Evolutionary conservation across 2,797 vertebrate species (phyloP).

Genomic region (Amphiprion clarkii): DNA sequence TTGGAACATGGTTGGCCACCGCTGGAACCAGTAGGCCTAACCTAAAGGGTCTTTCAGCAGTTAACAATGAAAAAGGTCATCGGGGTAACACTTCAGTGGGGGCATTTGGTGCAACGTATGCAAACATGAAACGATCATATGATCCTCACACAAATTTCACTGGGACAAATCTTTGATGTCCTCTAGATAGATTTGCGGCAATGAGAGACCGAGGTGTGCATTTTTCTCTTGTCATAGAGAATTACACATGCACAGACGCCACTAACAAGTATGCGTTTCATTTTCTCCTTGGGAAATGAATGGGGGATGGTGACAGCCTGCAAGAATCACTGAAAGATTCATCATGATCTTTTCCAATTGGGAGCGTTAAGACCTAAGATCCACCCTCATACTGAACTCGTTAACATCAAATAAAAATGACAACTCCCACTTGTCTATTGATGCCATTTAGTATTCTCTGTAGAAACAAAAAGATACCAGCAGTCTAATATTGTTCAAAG

Average conservation of each 20-base stretch:
- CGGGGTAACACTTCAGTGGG: conserved; percentile 10
- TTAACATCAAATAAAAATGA: conserved; percentile 65
- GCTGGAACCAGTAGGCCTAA: conserved; percentile 3
- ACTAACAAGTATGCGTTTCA: conserved; percentile 9
- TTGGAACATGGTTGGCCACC: neutral
- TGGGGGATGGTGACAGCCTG: conserved; percentile 58
- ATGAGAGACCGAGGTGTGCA: neutral
- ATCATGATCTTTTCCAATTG: conserved; percentile 49
- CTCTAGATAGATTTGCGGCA: neutral
- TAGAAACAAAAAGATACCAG: conserved; percentile 27
- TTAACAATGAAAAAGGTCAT: conserved; percentile 29
- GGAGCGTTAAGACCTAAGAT: conserved; percentile 49
- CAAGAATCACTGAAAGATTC: conserved; percentile 51
- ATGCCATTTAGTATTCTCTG: conserved; percentile 42
- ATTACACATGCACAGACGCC: conserved; percentile 7
- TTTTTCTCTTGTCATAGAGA: neutral
- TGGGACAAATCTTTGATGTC: neutral
- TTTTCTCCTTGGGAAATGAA: conserved; percentile 31
- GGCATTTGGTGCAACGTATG: conserved; percentile 2
- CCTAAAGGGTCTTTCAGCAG: conserved; percentile 31
- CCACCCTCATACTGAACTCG: conserved; percentile 47
- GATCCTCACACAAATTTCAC: conserved; percentile 1
- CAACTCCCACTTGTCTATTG: conserved; percentile 50
- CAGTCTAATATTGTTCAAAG: conserved; percentile 10
- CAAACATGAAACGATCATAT: neutral